These are phyloP conservation scores for Acrocephalus arundinaceus DNA, from an alignment of 2,113 vertebrate genomes.

Conservation along the genomic window DNA sequence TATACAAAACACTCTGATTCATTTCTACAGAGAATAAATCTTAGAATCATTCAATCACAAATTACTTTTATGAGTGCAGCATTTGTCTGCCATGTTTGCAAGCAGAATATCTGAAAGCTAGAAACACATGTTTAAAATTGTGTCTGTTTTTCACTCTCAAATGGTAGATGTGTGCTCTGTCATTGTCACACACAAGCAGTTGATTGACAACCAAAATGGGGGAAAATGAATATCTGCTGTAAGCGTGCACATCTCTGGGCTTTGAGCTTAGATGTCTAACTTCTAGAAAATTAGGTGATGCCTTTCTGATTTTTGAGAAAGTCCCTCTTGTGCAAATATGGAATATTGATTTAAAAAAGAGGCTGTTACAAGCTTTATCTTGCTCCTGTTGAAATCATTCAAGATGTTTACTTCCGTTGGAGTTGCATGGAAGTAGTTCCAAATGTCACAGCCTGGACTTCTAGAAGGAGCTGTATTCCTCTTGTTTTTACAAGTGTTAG, in stretches of 20 bases:
- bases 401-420: not conserved
- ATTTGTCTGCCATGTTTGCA: not conserved
- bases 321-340: not conserved
- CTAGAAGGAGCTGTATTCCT: not conserved
- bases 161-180: not conserved
- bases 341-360: not conserved
- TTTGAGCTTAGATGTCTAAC: not conserved
- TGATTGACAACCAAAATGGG: not conserved
- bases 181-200: not conserved
- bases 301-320: not conserved
- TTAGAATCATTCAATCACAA: not conserved
- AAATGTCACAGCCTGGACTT: not conserved
- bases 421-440: not conserved
- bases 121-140: not conserved
- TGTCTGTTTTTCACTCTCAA: not conserved
- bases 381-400: not conserved
- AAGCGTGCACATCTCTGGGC: not conserved
- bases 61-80: not conserved
- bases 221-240: not conserved
- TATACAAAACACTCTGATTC: not conserved
- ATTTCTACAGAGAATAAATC: not conserved
- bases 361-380: not conserved
- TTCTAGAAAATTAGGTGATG: not conserved
- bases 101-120: not conserved
- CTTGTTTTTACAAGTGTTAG: not conserved